Base-by-base conservation (phyloP, 1,140 invertebrate genomes). In the Brachionus plicatilis region DNA sequence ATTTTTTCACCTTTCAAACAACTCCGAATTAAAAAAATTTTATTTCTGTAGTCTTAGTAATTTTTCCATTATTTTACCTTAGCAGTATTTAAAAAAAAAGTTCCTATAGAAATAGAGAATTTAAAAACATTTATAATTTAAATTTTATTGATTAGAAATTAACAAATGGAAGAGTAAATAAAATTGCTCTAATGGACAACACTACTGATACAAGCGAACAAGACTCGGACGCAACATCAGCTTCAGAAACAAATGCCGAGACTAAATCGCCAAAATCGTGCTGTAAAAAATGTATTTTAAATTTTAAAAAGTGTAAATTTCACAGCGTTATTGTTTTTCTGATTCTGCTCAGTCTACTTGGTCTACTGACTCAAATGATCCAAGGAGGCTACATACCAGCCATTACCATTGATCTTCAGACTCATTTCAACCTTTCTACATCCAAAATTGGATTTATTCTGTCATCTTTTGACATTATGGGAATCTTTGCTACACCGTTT, bases 381-480 rank as follows among this genome's bases (percentile, higher is more conserved):
- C 75, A 78, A 37, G 85, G 85, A 4, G 86, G 86, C 3, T 86
- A 85, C 43, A 72, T 83, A 27, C 45, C 56, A 14, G 76, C 79
- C 33, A 84, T 86, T 17, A 29, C 87, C 7, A 87, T 87, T 3
- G 86, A 85, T 12, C 53, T 88, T 27, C 86, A 88, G 75, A 85
- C 83, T 29, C 85, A 87, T 9, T 88, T 85, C 65, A 86, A 85
- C 24, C 60, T 88, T 2, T 84, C 85, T 0, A 87, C 86, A 29
- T 85, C 85, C 37, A 85, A 87, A 83, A 85, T 86, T 1, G 87
- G 86, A 9, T 65, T 87, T 12, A 86, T 87, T 33, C 75, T 87
- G 20, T 87, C 86, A 47, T 85, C 85, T n/a, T 87, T 86, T 60
- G 87, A 88, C 9, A 85, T 87, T 27, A 86, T 86, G 8, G 86